Base-by-base conservation (phyloP, 2,113 vertebrate genomes). In the Aspiorhynchus laticeps region DNA sequence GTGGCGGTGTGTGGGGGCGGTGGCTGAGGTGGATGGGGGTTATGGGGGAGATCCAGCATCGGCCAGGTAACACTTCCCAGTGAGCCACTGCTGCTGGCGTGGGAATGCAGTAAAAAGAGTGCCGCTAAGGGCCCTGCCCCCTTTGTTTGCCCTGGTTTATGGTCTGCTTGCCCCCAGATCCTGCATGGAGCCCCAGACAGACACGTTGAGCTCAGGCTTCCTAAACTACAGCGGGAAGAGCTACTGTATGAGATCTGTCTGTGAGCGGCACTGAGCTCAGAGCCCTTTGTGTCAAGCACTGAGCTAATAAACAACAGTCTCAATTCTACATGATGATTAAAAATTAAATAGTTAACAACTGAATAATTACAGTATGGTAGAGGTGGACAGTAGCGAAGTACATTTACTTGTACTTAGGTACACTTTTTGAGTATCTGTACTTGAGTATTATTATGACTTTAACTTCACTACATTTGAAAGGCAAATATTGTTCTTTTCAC, bases 31-130 rank as follows among this genome's bases (percentile, higher is more conserved):
- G 87, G 38, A 63, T 9, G 74, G 74, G 80, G 19, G 46, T 69
- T 65, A 63, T 73, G 69, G 67, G 87, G 73, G 41, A 63, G 17
- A 81, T 74, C 73, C 61, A 73, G 80, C 83, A 87, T 91, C 81
- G 85, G 91, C 84, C 95, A 95, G 95, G 94, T 95, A 93, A 93
- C 92, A 93, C 91, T 91, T 92, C 92, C 88, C 88, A 93, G 89
- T 92, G 88, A 93, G 90, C 92, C 91, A 90, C 88, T 92, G 85
- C 43, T 81, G 86, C 88, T 90, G 92, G 92, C 90, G 92, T 95
- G 94, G 94, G 93, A 93, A 94, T 88, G 93, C 92, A 89, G 93
- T 95, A 91, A 94, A 91, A 94, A 89, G 15, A 88, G 83, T 89
- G 46, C 77, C 77, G 56, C 63, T 85, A 75, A 65, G 46, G 28